These are phyloP conservation scores for Hydrochoerus hydrochaeris DNA, from an alignment of 2,113 vertebrate species.

Conservation along the genomic window DNA sequence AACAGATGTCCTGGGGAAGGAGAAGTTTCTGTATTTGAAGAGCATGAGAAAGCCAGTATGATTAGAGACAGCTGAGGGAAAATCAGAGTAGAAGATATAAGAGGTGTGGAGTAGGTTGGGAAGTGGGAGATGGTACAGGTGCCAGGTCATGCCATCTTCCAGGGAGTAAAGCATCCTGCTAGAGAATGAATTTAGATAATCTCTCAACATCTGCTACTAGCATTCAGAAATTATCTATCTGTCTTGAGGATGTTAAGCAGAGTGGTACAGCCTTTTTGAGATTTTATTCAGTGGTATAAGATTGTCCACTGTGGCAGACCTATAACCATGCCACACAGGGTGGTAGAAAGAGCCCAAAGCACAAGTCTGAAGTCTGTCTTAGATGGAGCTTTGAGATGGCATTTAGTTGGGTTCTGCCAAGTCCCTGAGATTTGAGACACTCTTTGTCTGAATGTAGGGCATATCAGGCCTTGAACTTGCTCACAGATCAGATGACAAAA, in stretches of 20 bases:
- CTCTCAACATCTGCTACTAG: not conserved
- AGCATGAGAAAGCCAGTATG: rapidly evolving
- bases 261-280: not conserved
- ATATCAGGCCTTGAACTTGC: not conserved
- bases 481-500: not conserved
- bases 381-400: not conserved
- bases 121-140: rapidly evolving
- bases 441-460: not conserved
- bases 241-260: not conserved
- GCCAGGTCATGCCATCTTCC: not conserved
- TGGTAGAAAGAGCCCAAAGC: not conserved
- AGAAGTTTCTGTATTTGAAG: not conserved
- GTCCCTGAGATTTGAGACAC: not conserved
- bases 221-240: not conserved
- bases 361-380: not conserved
- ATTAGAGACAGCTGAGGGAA: not conserved
- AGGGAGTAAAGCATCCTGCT: not conserved
- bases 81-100: rapidly evolving
- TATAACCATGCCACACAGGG: not conserved
- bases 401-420: not conserved
- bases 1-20: not conserved
- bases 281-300: not conserved
- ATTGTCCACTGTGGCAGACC: not conserved
- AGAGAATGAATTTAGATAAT: not conserved
- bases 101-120: rapidly evolving